Evolutionary conservation across 2,113 vertebrate genomes (phyloP).

Genomic region (Callithrix jacchus): DNA sequence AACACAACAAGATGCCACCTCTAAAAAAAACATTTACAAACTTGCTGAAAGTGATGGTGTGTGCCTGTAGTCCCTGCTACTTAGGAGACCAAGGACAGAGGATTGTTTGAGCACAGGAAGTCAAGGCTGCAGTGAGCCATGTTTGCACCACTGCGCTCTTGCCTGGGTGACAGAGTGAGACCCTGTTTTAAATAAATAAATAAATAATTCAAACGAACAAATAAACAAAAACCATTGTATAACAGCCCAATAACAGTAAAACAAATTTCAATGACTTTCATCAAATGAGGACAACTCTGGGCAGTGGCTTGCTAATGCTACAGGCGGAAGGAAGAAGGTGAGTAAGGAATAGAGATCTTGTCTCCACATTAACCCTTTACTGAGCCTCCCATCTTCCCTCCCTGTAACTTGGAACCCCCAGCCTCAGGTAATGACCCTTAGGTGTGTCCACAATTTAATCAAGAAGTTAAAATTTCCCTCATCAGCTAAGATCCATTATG

Average conservation of each 20-base stretch:
- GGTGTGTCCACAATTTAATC: neutral
- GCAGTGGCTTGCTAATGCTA: neutral
- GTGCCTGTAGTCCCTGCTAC: too few species aligned
- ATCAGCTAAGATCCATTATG: neutral
- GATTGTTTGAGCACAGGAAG: too few species aligned
- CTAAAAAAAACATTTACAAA: too few species aligned
- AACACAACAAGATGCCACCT: too few species aligned
- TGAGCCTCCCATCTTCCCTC: neutral
- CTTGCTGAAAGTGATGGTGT: too few species aligned
- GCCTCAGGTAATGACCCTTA: neutral
- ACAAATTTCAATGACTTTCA: neutral
- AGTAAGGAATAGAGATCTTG: neutral
- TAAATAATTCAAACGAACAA: too few species aligned
- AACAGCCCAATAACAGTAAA: neutral
- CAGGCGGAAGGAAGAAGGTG: neutral
- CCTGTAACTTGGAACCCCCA: neutral
- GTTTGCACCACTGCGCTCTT: too few species aligned
- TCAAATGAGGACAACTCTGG: neutral
- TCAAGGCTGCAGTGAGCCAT: too few species aligned
- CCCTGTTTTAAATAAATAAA: too few species aligned
- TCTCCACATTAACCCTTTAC: neutral
- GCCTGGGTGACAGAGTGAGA: too few species aligned
- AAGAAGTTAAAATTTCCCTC: constrained; percentile 14
- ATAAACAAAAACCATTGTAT: neutral
- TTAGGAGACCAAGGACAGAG: too few species aligned